Evolutionary conservation across 1,140 invertebrate genomes (phyloP), one percentile per base, ranked within the genome.

Genomic region (Drosophila lacteicornis): DNA sequence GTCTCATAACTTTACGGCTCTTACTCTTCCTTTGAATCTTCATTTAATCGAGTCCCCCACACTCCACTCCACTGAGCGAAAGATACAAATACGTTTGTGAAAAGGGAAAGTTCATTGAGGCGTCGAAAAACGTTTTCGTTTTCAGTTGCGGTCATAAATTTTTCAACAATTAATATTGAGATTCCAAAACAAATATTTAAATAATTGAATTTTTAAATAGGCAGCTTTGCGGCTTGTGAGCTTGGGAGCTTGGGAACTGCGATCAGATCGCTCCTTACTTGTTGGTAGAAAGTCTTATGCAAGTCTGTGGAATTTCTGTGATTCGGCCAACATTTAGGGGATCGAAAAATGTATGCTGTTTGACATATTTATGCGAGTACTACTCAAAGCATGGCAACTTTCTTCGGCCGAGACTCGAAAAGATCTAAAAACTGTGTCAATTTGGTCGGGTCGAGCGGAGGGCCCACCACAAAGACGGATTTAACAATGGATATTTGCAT

Each of bases 61-160:
- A 69, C 36, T 33, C 66, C n/a, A 17, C 25, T n/a, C 66, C n/a
- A 19, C 25, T 19, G 25, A n/a, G 60, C 43, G 27, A 25, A 27
- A 59, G 70, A 73, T 74, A 62, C 58, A 80, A 66, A 69, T 79
- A 66, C 67, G 55, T 77, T 65, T 51, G 60, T 67, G 56, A 87
- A 86, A 88, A 88, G 84, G 84, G 84, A 88, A 88, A 88, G 84
- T 88, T 81, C 85, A 88, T 84, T 87, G 80, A 87, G 71, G 80
- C 61, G 68, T 79, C 79, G 66, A 79, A 73, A 73, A 73, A 68
- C 53, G 74, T 76, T 77, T 77, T 79, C 51, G 57, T 59, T 61
- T 60, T 50, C 69, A 78, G 61, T 81, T 75, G 77, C 30, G 45
- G 27, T 46, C 66, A n/a, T 42, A 71, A 40, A 84, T 73, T 57